Base-by-base conservation (phyloP, 2,113 vertebrate genomes). In the Pica pica region DNA sequence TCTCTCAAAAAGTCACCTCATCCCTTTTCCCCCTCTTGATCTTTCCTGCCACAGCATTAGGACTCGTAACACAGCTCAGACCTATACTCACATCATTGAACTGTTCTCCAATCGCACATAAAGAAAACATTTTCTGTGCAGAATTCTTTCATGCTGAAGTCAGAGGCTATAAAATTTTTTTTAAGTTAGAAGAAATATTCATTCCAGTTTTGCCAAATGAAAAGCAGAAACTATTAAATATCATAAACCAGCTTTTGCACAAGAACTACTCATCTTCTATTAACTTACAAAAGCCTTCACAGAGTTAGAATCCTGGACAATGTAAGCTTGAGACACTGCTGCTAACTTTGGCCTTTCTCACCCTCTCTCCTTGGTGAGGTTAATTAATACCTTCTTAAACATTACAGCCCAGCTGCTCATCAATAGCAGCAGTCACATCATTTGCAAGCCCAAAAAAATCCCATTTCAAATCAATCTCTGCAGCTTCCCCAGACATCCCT, bases 381-480 rank as follows among this genome's bases (percentile, higher is more conserved):
- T 50, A 35, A 41, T 63, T 42, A 33, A 10, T 6, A n/a, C 22
- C 41, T 84, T 31, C 49, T 39, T 27, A 56, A 50, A 35, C 16
- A n/a, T 13, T 19, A n/a, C 20, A 27, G 37, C 11, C 44, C 50
- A 47, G 6, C 20, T 56, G 1, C 8, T 55, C 42, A n/a, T n/a
- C 68, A 64, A 6, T 0, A 39, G 44, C 17, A 84, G 30, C 53
- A 41, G 31, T 21, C 5, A 1, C 1, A 13, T 33, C 4, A 3
- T 57, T 53, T 8, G 4, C 50, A 78, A 76, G 79, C 28, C 15
- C 61, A 37, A 83, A 74, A 37, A 2, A 10, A 47, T 16, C 44
- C 22, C 56, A 11, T 46, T 61, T 46, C 46, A 46, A 71, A 59
- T 8, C 7, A 14, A 30, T 33, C 42, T 27, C 74, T 70, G 50